Base-by-base conservation (phyloP, 2,113 vertebrate species). In the Ginglymostoma cirratum region DNA sequence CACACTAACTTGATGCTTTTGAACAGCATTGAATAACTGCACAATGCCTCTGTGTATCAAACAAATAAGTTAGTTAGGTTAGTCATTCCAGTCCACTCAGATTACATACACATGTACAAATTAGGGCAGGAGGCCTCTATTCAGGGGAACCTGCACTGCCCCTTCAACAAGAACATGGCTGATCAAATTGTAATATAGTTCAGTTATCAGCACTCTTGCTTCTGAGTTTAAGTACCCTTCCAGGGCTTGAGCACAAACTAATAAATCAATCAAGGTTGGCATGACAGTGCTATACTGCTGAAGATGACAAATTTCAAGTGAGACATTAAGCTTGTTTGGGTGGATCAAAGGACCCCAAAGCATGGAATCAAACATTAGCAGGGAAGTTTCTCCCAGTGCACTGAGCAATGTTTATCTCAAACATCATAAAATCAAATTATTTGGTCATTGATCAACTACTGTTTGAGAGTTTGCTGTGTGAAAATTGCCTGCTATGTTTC, bases 1-100 rank as follows among this genome's bases (percentile, higher is more conserved):
- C 5, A 99, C 80, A 0, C 97, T 98, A 96, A 98, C 98, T 95
- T 99, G 99, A 96, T 99, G 99, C 0, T 97, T 98, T 96, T 98
- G 98, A 52, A 99, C 98, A 0, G 99, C 99, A 0, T 99, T 99
- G 96, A 99, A 99, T 65, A 99, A 97, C 95, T 99, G 99, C 69
- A 99, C 99, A 94, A 99, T 98, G 27, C 99, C 99, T 96, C 99
- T 99, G 96, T 0, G 6, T 67, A 14, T 55, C 2, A 38, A 96
- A 52, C 55, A 93, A 93, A 67, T 66, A 93, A 17, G 2, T 93
- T n/a, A 66, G 89, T 93, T 34, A 93, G 61, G 6, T 66, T n/a
- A 66, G 89, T 93, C 34, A 93, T 66, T 61, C n/a, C 65, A n/a
- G 24, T 95, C 38, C 27, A 72, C 45, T 48, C 24, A 95, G 21